These are phyloP conservation scores for Dryobota labecula DNA, from an alignment of 2,888 invertebrate genomes.

Conservation along the genomic window DNA sequence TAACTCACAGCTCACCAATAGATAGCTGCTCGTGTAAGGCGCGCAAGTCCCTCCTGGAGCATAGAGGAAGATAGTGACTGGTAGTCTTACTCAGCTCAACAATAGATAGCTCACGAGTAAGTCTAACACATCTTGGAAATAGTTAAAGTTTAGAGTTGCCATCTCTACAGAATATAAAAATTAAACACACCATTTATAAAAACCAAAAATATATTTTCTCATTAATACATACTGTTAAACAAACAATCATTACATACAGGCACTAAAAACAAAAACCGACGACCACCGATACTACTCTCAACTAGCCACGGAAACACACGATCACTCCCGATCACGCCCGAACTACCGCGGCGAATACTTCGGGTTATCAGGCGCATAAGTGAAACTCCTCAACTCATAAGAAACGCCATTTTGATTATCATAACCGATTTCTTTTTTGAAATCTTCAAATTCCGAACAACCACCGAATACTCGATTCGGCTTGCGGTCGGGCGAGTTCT, in stretches of 20 bases:
- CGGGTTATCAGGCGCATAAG: slow-evolving; percentile 96
- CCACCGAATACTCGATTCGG: slow-evolving; percentile 87
- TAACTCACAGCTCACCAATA: background rate
- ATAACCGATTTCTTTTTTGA: slow-evolving; percentile 75
- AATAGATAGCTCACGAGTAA: background rate
- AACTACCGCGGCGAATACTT: slow-evolving; percentile 94
- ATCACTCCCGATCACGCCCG: slow-evolving; percentile 36
- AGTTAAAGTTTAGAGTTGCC: slow-evolving; percentile 5
- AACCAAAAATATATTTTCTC: slow-evolving; percentile 88
- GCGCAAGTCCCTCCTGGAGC: background rate
- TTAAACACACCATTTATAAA: slow-evolving; percentile 71
- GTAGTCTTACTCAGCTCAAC: too few relatives aligned
- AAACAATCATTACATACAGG: slow-evolving; percentile 73
- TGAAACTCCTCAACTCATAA: slow-evolving; percentile 96
- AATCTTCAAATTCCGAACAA: slow-evolving; percentile 77
- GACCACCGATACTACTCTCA: slow-evolving; percentile 44
- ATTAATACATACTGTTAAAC: slow-evolving; percentile 82
- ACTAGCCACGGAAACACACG: slow-evolving; percentile 49
- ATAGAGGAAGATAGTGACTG: background rate
- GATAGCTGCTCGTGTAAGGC: background rate
- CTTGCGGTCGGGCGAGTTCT: slow-evolving; percentile 67
- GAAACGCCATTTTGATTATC: slow-evolving; percentile 90
- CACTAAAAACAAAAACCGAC: slow-evolving; percentile 68
- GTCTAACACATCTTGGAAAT: background rate
- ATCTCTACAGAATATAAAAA: background rate